These are phyloP conservation scores for Chymomyza procnemis DNA, from an alignment of 2,888 invertebrate genomes.

Conservation along the genomic window DNA sequence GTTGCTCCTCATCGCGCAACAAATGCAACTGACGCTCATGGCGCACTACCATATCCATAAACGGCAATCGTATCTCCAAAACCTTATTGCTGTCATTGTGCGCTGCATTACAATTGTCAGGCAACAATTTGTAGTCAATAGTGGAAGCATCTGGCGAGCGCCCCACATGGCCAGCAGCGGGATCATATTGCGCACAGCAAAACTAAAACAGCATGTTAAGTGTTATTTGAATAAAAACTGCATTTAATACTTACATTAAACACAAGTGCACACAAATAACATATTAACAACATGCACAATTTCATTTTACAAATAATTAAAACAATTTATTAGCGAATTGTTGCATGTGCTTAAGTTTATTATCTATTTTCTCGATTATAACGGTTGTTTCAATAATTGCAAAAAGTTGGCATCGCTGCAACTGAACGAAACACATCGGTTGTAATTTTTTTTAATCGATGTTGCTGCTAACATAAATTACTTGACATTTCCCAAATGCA, in stretches of 20 bases:
- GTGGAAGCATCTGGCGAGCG: not conserved
- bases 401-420: not conserved
- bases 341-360: not conserved
- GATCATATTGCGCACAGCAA: not conserved
- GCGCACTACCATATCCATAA: constrained; percentile 70
- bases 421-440: not conserved
- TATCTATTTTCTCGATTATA: not conserved
- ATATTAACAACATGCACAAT: not conserved
- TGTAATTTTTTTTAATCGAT: not conserved
- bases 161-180: not conserved
- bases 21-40: constrained; percentile 58
- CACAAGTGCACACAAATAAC: not conserved
- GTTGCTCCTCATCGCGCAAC: constrained; percentile 59
- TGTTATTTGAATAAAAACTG: not conserved
- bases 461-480: not conserved
- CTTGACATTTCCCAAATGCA: no score
- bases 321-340: not conserved
- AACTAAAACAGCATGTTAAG: not conserved
- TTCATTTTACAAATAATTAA: not conserved
- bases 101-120: constrained; percentile 40
- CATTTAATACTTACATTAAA: not conserved
- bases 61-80: constrained; percentile 69
- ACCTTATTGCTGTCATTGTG: constrained; percentile 45
- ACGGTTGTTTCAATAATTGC: not conserved
- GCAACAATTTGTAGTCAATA: constrained; percentile 1